A percentile compares a stretch with the other conserved stretches of the same genome.
These are phyloP conservation scores for Drosophila yakuba DNA, from an alignment of 1,140 invertebrate species.

Conservation along the genomic window DNA sequence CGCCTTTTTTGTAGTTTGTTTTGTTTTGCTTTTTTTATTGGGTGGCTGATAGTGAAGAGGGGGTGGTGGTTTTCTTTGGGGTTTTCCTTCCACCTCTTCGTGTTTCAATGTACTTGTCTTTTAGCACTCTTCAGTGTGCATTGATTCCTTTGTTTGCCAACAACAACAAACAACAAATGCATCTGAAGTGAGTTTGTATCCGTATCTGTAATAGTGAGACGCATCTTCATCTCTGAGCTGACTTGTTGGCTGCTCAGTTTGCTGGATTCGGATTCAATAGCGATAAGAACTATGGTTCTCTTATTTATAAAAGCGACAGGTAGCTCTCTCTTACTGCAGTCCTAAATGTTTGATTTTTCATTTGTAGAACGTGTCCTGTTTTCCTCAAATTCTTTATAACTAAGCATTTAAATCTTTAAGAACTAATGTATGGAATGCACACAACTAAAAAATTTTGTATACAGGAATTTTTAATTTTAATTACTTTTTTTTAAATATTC, in stretches of 20 bases:
- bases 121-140: conserved; percentile 62
- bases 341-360: too few species aligned
- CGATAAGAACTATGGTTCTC: conserved; percentile 49
- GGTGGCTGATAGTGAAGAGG: neutral
- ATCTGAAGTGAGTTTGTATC: conserved; percentile 24
- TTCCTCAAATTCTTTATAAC: neutral
- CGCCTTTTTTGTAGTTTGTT: conserved; percentile 22
- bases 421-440: too few species aligned
- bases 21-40: conserved; percentile 6
- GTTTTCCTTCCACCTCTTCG: conserved; percentile 34
- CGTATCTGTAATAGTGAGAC: conserved; percentile 20
- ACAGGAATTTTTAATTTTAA: too few species aligned
- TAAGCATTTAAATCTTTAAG: too few species aligned
- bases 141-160: conserved; percentile 70
- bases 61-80: conserved; percentile 9
- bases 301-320: conserved; percentile 33
- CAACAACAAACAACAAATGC: conserved; percentile 45
- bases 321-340: conserved; percentile 1
- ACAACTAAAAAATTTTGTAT: too few species aligned
- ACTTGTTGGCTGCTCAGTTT: conserved; percentile 69
- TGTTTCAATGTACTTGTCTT: conserved; percentile 57
- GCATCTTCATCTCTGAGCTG: conserved; percentile 45
- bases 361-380: neutral
- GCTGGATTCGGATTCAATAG: conserved; percentile 53
- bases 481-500: too few species aligned